A percentile compares a stretch with the other conserved stretches of the same genome.
These are phyloP conservation scores for Thalassophryne amazonica DNA, from an alignment of 2,797 vertebrate genomes.

Conservation along the genomic window DNA sequence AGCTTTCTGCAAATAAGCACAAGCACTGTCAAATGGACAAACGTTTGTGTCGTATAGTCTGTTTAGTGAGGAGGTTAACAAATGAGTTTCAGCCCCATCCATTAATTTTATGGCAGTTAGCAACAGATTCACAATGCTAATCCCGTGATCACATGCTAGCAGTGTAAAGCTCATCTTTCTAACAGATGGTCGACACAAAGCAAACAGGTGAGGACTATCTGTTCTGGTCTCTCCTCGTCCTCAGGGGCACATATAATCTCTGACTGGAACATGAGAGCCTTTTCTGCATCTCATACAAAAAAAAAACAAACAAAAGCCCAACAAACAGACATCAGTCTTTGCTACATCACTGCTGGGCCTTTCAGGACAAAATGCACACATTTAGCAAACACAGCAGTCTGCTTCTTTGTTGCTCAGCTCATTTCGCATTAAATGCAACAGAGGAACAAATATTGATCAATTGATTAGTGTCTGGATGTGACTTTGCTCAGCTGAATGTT, in stretches of 20 bases:
- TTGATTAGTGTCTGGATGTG: slow-evolving; percentile 73
- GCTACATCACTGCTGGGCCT: slow-evolving; percentile 21
- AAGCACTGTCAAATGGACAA: neutral
- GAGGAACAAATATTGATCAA: slow-evolving; percentile 72
- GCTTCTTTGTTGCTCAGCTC: slow-evolving; percentile 44
- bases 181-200: slow-evolving; percentile 52
- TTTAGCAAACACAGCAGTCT: slow-evolving; percentile 36
- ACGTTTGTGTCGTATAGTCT: too few species aligned
- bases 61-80: too few species aligned
- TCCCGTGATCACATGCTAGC: slow-evolving; percentile 13
- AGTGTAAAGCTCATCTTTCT: slow-evolving; percentile 20
- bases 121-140: slow-evolving; percentile 9
- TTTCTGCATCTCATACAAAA: slow-evolving; percentile 11
- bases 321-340: slow-evolving; percentile 4
- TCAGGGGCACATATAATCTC: slow-evolving; percentile 18
- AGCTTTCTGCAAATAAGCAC: slow-evolving; percentile 1
- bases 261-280: slow-evolving; percentile 24
- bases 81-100: neutral
- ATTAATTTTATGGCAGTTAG: slow-evolving; percentile 3
- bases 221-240: slow-evolving; percentile 15
- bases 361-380: slow-evolving; percentile 48
- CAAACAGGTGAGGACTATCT: slow-evolving; percentile 57
- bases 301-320: slow-evolving; percentile 10
- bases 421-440: slow-evolving; percentile 61
- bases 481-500: slow-evolving; percentile 68